phyloP scores from a whole-genome alignment of 2,888 invertebrate species.

The Pammene fasciana region DNA sequence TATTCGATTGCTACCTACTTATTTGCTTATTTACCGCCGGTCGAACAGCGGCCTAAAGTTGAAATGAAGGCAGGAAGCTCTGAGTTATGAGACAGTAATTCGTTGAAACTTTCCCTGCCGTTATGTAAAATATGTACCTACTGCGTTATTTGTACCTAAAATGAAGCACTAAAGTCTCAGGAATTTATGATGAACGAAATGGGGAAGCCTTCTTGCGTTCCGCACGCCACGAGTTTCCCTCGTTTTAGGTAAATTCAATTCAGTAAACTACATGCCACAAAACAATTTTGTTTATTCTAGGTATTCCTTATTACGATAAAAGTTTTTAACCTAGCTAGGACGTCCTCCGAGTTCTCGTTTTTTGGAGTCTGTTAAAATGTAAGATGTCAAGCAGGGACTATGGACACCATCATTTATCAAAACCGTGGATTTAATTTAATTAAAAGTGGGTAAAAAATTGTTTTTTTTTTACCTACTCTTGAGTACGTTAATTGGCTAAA shows the following conservation, averaged over 20 bases:
- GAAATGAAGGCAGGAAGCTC: neutral
- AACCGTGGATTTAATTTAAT: too few species aligned
- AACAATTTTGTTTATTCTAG: too few species aligned
- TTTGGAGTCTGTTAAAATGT: too few species aligned
- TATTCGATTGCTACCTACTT: neutral
- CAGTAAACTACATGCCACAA: too few species aligned
- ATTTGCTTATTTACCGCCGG: neutral
- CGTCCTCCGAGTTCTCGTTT: too few species aligned
- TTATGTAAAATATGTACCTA: neutral
- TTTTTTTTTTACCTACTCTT: too few species aligned
- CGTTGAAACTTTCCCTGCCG: slow-evolving; percentile 5
- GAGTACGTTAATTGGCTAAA: too few species aligned
- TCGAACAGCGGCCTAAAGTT: neutral
- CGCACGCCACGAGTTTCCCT: slow-evolving; percentile 10
- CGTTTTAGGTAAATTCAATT: neutral
- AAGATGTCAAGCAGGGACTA: too few species aligned
- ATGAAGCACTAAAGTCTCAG: neutral
- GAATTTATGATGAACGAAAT: slow-evolving; percentile 1
- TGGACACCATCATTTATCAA: too few species aligned
- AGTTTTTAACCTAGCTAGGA: too few species aligned
- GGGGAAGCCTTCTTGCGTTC: neutral
- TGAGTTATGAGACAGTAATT: slow-evolving; percentile 20
- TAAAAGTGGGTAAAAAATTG: too few species aligned
- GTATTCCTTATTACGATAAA: too few species aligned
- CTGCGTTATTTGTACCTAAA: neutral